A percentile compares a stretch with the other conserved stretches of the same genome.
phyloP scores from a whole-genome alignment of 2,888 invertebrate species.

The Odontothrips loti region DNA sequence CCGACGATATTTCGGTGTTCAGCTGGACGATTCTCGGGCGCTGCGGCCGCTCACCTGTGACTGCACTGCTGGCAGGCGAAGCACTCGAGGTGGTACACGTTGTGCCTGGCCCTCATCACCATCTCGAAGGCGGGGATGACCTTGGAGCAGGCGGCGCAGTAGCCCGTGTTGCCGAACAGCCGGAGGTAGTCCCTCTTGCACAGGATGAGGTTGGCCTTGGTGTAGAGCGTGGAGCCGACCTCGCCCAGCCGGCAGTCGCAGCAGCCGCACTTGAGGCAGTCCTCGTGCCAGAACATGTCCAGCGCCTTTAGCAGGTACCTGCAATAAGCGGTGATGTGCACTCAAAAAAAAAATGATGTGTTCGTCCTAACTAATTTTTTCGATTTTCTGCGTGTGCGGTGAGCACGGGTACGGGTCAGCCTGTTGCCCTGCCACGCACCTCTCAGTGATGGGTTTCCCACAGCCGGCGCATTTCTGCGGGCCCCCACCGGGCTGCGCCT shows the following conservation, averaged over 20 bases:
- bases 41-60: conserved; percentile 70
- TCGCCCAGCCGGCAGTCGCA: conserved; percentile 91
- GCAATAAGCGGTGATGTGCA: conserved; percentile 27
- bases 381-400: no score
- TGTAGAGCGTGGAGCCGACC: conserved; percentile 85
- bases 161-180: conserved; percentile 92
- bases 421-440: no score
- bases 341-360: no score
- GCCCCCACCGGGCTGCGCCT: conserved; percentile 52
- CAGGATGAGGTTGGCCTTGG: conserved; percentile 84
- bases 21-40: no score
- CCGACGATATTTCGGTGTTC: no score
- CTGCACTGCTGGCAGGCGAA: conserved; percentile 98
- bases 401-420: no score
- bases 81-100: conserved; percentile 96
- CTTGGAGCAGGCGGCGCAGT: conserved; percentile 95
- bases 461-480: conserved; percentile 88
- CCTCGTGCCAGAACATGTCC: conserved; percentile 91
- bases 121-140: conserved; percentile 98
- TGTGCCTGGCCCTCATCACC: conserved; percentile 96
- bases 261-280: conserved; percentile 87
- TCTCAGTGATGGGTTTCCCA: conserved; percentile 88
- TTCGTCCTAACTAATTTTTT: no score
- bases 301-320: conserved; percentile 71
- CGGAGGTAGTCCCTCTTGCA: conserved; percentile 90